These are phyloP conservation scores for Diplodus puntazzo DNA, from an alignment of 2,797 vertebrate species.

Conservation along the genomic window DNA sequence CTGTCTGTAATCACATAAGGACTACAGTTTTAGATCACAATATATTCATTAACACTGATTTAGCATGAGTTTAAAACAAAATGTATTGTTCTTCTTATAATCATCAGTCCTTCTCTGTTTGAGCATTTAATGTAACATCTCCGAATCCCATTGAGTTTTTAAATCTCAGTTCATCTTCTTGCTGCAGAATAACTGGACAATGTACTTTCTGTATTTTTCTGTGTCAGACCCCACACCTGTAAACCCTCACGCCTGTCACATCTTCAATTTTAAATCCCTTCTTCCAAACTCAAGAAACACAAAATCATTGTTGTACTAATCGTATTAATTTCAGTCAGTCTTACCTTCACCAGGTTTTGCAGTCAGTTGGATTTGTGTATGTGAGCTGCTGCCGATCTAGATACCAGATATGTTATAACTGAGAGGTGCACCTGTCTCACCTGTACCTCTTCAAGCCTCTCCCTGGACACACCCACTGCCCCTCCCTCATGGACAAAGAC, in stretches of 20 bases:
- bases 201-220: no score
- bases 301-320: background rate
- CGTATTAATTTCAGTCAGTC: constrained; percentile 11
- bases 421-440: constrained; percentile 42
- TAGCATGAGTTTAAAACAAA: background rate
- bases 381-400: constrained; percentile 44
- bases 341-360: constrained; percentile 61
- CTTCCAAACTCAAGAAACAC: background rate
- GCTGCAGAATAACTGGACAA: background rate
- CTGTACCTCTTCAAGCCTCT: constrained; percentile 51
- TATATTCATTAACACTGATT: background rate
- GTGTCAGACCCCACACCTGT: background rate
- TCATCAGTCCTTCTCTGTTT: background rate
- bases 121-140: background rate
- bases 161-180: background rate
- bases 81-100: background rate
- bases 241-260: background rate
- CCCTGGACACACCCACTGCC: constrained; percentile 37
- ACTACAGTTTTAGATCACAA: background rate
- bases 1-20: background rate
- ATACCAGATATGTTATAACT: constrained; percentile 42
- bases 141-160: no score
- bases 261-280: background rate
- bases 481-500: constrained; percentile 35
- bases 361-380: constrained; percentile 25